Conservation (phyloP, 2,113 vertebrate species). For the Melanerpes formicivorus region DNA sequence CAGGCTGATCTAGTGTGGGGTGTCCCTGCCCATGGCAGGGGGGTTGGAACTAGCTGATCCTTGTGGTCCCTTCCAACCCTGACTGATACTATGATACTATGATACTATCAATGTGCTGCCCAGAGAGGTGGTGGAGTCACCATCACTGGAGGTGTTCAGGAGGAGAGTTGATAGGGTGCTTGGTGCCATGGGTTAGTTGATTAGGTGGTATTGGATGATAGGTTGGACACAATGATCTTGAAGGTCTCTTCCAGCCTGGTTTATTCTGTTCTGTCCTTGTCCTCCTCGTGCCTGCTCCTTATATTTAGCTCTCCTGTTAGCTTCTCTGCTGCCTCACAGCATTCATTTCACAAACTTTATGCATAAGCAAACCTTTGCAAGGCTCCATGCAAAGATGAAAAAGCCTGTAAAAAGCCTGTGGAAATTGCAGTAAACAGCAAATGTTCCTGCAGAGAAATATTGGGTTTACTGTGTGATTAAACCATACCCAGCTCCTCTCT, state of each 20-base stretch:
- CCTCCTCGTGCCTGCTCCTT: not conserved
- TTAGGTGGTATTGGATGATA: no score
- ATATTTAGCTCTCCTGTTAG: not conserved
- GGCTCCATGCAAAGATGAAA: not conserved
- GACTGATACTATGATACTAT: no score
- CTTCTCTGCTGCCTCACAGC: not conserved
- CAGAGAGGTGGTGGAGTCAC: no score
- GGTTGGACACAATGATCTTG: no score
- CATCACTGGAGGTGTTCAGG: no score
- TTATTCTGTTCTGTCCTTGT: not conserved
- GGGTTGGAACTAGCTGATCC: no score
- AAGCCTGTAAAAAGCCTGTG: not conserved
- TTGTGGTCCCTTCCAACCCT: no score
- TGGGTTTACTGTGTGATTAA: not conserved
- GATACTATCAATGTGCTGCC: no score
- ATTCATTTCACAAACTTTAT: not conserved
- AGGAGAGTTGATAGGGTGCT: no score
- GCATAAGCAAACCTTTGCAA: conserved; percentile 1
- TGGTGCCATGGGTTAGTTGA: no score
- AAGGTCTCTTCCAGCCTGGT: not conserved
- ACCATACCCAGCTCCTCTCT: not conserved
- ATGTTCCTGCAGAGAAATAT: not conserved
- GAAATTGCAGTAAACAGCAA: conserved; percentile 49
- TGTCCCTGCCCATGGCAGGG: no score
- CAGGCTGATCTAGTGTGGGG: no score